Percentiles rank a stretch among this genome's conserved stretches.
phyloP scores from a whole-genome alignment of 2,888 invertebrate species.

The Incurvaria masculella region DNA sequence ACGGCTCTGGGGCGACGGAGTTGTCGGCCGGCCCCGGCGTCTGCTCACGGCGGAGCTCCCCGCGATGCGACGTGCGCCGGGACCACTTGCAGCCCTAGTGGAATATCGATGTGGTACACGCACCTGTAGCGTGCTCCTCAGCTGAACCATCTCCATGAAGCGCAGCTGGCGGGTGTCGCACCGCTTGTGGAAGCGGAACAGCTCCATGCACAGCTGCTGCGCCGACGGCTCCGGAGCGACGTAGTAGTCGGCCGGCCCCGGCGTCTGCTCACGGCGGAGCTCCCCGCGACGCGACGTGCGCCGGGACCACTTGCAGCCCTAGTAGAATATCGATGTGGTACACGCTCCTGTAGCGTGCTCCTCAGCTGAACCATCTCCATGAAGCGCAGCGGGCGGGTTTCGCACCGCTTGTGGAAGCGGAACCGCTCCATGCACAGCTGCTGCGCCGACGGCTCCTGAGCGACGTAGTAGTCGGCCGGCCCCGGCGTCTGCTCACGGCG shows the following conservation, averaged over 20 bases:
- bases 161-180: not conserved
- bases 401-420: not conserved
- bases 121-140: too few species aligned
- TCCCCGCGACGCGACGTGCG: not conserved
- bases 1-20: not conserved
- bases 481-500: not conserved
- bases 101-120: too few species aligned
- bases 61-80: not conserved
- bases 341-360: too few species aligned
- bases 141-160: not conserved
- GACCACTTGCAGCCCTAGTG: not conserved
- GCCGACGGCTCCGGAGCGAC: not conserved
- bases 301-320: not conserved
- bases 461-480: not conserved
- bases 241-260: not conserved
- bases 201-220: not conserved
- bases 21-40: not conserved
- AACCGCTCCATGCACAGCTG: not conserved
- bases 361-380: not conserved
- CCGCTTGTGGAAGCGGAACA: too few species aligned
- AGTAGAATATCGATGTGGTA: too few species aligned
- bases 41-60: not conserved
- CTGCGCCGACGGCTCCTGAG: not conserved
- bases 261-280: not conserved
- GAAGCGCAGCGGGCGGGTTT: not conserved